phyloP scores from a whole-genome alignment of 2,113 vertebrate genomes.

The Entelurus aequoreus region DNA sequence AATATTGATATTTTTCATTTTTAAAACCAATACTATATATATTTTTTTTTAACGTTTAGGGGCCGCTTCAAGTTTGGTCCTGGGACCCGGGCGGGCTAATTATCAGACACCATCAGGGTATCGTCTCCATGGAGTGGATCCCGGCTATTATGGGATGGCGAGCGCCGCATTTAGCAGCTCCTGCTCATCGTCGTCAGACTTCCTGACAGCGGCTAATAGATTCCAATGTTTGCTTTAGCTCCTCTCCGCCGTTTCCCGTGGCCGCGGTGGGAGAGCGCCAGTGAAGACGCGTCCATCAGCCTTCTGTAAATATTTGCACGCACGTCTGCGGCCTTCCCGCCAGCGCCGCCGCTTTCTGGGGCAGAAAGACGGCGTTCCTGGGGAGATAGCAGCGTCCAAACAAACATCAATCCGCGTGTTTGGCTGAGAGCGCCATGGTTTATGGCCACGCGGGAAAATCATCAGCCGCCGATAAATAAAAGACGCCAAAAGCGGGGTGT shows the following conservation, averaged over 20 bases:
- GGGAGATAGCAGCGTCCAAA: neutral
- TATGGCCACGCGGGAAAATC: neutral
- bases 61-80: too few relatives aligned
- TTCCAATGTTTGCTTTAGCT: constrained; percentile 1
- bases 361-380: constrained; percentile 1
- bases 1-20: too few relatives aligned
- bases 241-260: neutral
- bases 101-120: too few relatives aligned
- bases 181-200: constrained; percentile 7
- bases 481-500: neutral
- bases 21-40: too few relatives aligned
- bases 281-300: constrained; percentile 2
- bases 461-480: neutral
- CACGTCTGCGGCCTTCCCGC: neutral
- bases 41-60: too few relatives aligned
- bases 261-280: neutral
- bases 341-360: neutral
- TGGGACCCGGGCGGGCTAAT: too few relatives aligned
- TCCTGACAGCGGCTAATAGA: neutral
- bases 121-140: too few relatives aligned
- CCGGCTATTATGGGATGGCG: neutral
- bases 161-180: neutral
- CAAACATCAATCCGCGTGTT: constrained; percentile 3
- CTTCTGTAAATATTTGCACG: constrained; percentile 8
- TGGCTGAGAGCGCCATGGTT: neutral